These are phyloP conservation scores for Chionis minor DNA, from an alignment of 2,113 vertebrate genomes.

Conservation along the genomic window DNA sequence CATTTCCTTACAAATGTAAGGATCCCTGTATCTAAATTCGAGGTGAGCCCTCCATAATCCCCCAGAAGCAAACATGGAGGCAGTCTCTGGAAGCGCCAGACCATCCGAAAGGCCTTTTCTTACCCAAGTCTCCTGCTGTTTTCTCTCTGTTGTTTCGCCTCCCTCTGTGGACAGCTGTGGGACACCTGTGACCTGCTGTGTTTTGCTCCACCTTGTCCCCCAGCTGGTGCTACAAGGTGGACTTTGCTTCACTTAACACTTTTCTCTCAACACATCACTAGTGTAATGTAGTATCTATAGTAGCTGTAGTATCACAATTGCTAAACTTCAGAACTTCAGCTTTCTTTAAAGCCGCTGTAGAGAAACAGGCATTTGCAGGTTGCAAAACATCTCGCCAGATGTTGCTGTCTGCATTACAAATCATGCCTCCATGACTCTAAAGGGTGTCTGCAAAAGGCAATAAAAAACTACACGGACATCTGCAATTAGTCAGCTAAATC, in stretches of 20 bases:
- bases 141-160: not conserved
- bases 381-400: not conserved
- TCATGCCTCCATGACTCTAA: not conserved
- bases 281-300: not conserved
- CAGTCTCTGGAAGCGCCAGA: not conserved
- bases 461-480: not conserved
- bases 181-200: not conserved
- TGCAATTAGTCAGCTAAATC: not conserved
- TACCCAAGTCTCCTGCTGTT: not conserved
- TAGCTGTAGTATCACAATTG: not conserved
- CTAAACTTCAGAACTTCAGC: not conserved
- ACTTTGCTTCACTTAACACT: not conserved
- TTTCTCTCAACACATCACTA: not conserved
- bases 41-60: not conserved
- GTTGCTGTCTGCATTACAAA: not conserved
- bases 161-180: not conserved
- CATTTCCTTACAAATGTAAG: not conserved
- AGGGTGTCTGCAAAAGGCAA: not conserved
- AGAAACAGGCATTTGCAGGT: not conserved
- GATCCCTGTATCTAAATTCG: not conserved
- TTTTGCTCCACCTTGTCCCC: not conserved
- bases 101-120: not conserved
- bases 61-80: not conserved
- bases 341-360: not conserved
- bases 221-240: not conserved